Conservation (phyloP, 1,140 invertebrate species). For the Diploscapter pachys region DNA sequence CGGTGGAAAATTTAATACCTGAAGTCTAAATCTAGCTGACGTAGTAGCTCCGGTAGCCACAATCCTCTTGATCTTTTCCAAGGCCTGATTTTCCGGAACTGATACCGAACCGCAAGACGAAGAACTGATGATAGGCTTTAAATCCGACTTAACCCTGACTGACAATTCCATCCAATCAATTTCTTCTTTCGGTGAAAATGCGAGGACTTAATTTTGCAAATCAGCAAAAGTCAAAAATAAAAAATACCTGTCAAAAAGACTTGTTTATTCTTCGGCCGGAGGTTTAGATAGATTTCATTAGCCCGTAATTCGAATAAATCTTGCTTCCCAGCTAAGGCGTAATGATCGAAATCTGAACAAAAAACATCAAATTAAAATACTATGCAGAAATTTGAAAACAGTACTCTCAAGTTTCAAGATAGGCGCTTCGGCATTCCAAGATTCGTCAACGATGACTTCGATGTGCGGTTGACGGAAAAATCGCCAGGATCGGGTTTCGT, state of each 20-base stretch:
- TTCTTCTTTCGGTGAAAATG: slow-evolving; percentile 2
- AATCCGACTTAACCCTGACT: not conserved
- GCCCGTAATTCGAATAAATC: too few relatives aligned
- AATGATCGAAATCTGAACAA: too few relatives aligned
- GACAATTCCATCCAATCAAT: slow-evolving; percentile 10
- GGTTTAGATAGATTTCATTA: too few relatives aligned
- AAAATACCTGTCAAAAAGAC: not conserved
- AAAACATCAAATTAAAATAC: too few relatives aligned
- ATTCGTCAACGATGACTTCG: too few relatives aligned
- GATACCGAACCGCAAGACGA: slow-evolving; percentile 31
- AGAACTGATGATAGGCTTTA: slow-evolving; percentile 17
- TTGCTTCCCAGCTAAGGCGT: too few relatives aligned
- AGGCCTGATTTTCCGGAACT: slow-evolving; percentile 27
- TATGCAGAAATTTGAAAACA: too few relatives aligned
- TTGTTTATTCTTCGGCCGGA: not conserved
- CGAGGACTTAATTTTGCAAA: not conserved
- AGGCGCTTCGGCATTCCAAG: too few relatives aligned
- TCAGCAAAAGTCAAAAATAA: not conserved
- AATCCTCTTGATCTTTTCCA: slow-evolving; percentile 28
- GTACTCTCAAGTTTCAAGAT: too few relatives aligned
- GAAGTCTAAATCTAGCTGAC: slow-evolving; percentile 21
- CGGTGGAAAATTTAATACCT: not conserved
- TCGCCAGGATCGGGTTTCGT: too few relatives aligned
- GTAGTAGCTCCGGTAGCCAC: slow-evolving; percentile 27
- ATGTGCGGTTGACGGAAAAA: too few relatives aligned